These are phyloP conservation scores for Trachelus stipa DNA, from an alignment of 2,888 invertebrate species.

Conservation along the genomic window DNA sequence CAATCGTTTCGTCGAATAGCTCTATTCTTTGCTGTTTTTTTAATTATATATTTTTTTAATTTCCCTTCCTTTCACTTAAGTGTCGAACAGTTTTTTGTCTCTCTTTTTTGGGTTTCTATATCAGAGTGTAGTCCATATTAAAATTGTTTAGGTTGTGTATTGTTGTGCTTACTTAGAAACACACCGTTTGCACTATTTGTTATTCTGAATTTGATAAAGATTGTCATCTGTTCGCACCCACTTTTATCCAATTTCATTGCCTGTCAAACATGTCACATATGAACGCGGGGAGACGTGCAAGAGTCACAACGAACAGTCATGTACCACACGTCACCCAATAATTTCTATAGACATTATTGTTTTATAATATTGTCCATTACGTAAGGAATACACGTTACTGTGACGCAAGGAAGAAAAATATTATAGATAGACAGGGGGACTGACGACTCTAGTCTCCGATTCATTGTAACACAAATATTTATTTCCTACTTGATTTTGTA, in stretches of 20 bases:
- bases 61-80: neutral
- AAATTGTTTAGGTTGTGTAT: conserved; percentile 29
- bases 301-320: conserved; percentile 25
- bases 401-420: conserved; percentile 30
- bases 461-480: conserved; percentile 57
- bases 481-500: conserved; percentile 62
- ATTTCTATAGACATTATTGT: conserved; percentile 35
- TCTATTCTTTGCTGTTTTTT: neutral
- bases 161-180: conserved; percentile 37
- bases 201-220: conserved; percentile 42
- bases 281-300: conserved; percentile 3
- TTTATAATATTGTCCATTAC: conserved; percentile 36
- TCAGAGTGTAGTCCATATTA: conserved; percentile 29
- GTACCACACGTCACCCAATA: conserved; percentile 32
- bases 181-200: conserved; percentile 12
- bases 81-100: neutral
- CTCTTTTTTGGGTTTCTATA: conserved; percentile 18
- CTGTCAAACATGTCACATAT: conserved; percentile 12
- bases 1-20: neutral
- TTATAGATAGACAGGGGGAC: conserved; percentile 48
- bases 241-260: neutral
- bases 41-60: neutral
- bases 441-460: conserved; percentile 57
- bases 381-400: conserved; percentile 34
- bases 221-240: conserved; percentile 39